phyloP scores from a whole-genome alignment of 1,140 invertebrate species.

The Condylostylus longicornis region DNA sequence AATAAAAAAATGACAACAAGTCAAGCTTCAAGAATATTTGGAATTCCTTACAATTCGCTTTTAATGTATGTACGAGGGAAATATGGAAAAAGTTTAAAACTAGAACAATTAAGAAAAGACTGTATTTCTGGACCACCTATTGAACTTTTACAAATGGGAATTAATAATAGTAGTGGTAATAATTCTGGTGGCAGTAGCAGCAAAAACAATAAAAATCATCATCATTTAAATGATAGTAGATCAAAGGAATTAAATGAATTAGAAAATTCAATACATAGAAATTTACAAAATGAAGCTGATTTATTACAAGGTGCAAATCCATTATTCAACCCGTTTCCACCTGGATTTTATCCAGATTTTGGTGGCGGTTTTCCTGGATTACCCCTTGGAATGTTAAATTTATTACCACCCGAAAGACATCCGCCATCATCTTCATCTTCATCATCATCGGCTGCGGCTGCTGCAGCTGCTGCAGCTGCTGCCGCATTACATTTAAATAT shows the following conservation, averaged over 20 bases:
- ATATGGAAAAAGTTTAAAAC: slow-evolving; percentile 74
- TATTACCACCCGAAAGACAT: slow-evolving; percentile 56
- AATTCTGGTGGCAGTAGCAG: slow-evolving; percentile 10
- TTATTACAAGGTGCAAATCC: slow-evolving; percentile 39
- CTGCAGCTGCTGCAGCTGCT: slow-evolving; percentile 34
- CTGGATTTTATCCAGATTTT: slow-evolving; percentile 67
- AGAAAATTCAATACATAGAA: slow-evolving; percentile 33
- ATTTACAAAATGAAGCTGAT: slow-evolving; percentile 45
- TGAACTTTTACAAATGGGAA: slow-evolving; percentile 51
- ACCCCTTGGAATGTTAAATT: slow-evolving; percentile 66
- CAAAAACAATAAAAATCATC: slow-evolving; percentile 17
- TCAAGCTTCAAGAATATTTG: slow-evolving; percentile 74
- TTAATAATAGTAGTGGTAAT: slow-evolving; percentile 16
- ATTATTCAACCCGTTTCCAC: slow-evolving; percentile 54
- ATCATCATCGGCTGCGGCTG: slow-evolving; percentile 29
- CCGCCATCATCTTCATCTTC: slow-evolving; percentile 34
- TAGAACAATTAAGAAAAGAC: slow-evolving; percentile 73
- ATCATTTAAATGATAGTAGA: slow-evolving; percentile 22
- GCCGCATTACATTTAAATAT: slow-evolving; percentile 28
- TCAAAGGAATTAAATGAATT: slow-evolving; percentile 18
- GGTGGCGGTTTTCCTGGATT: slow-evolving; percentile 54
- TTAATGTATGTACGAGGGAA: slow-evolving; percentile 86
- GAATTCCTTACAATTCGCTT: slow-evolving; percentile 79
- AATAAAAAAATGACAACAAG: slow-evolving; percentile 90
- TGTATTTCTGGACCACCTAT: slow-evolving; percentile 58